Evolutionary conservation across 2,888 invertebrate genomes (phyloP).

Genomic region (Drosophila meridiana): DNA sequence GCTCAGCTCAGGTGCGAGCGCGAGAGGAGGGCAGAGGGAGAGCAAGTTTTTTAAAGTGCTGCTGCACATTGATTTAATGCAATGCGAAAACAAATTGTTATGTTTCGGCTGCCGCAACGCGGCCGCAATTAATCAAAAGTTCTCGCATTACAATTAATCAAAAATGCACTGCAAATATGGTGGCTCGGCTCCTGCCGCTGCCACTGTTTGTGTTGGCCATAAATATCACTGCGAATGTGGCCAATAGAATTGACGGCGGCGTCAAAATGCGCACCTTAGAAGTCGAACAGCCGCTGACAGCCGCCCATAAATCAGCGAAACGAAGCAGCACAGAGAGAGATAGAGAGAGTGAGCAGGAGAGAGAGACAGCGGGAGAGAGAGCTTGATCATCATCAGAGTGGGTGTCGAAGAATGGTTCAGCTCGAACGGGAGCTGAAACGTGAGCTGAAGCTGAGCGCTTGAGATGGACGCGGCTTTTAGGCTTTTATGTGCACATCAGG

Average conservation of each 20-base stretch:
- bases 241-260: slow-evolving; percentile 77
- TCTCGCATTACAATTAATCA: slow-evolving; percentile 79
- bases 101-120: slow-evolving; percentile 58
- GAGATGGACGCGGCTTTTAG: slow-evolving; percentile 55
- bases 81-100: slow-evolving; percentile 79
- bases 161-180: slow-evolving; percentile 39
- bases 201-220: slow-evolving; percentile 35
- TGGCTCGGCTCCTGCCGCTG: not conserved
- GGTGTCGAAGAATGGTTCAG: slow-evolving; percentile 32
- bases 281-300: slow-evolving; percentile 65
- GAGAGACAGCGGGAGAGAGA: not conserved
- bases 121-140: slow-evolving; percentile 77
- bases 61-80: slow-evolving; percentile 71
- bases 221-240: slow-evolving; percentile 66
- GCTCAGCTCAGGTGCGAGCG: not conserved
- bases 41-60: not conserved
- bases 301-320: slow-evolving; percentile 63
- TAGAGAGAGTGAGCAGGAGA: not conserved
- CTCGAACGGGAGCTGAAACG: not conserved
- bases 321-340: not conserved
- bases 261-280: slow-evolving; percentile 78
- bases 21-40: no score
- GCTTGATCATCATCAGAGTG: slow-evolving; percentile 29
- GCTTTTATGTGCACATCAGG: slow-evolving; percentile 69
- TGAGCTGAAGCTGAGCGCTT: slow-evolving; percentile 5